Evolutionary conservation across 2,113 vertebrate genomes (phyloP).

Genomic region (Bubo scandiacus): DNA sequence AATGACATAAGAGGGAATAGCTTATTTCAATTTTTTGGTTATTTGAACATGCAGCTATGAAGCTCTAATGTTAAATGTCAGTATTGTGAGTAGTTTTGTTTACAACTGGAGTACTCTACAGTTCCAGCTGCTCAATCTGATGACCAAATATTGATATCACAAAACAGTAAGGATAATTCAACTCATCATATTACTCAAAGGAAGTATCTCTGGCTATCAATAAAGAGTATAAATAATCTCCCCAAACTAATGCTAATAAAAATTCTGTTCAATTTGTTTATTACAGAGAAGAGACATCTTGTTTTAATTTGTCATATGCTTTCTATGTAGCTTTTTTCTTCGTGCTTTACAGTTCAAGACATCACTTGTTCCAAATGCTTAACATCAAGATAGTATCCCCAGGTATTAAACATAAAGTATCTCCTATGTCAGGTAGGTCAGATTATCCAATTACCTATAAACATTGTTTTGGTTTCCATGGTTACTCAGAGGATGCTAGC

Average conservation of each 20-base stretch:
- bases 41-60: background rate
- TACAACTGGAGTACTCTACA: background rate
- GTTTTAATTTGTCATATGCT: background rate
- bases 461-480: slow-evolving; percentile 12
- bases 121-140: background rate
- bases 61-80: background rate
- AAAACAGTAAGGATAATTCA: background rate
- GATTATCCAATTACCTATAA: background rate
- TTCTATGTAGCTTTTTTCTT: background rate
- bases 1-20: background rate
- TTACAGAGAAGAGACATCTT: background rate
- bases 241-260: background rate
- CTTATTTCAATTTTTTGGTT: background rate
- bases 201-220: background rate
- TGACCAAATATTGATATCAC: background rate
- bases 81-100: background rate
- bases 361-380: background rate
- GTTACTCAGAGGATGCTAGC: background rate
- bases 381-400: background rate
- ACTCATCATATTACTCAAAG: background rate
- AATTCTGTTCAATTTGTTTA: background rate
- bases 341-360: background rate
- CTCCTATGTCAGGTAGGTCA: background rate
- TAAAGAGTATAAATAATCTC: background rate
- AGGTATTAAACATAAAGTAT: background rate